Base-by-base conservation (phyloP, 2,888 invertebrate genomes). In the Torymus tubicola region DNA sequence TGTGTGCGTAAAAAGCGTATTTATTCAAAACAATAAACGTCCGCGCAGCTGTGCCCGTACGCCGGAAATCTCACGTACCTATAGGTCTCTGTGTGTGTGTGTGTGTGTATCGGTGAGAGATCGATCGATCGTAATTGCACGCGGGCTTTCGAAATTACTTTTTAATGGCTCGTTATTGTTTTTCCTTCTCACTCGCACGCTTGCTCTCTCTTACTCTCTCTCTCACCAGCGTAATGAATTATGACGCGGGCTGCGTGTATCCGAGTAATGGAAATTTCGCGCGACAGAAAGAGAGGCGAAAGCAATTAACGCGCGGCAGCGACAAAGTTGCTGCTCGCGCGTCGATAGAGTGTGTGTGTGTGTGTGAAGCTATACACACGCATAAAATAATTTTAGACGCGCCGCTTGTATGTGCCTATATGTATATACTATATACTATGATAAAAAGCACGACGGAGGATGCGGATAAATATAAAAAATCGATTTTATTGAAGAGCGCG, bases 141-240 rank as follows among this genome's bases (percentile, higher is more conserved):
- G 52, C n/a, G 13, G 53, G n/a, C 67, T 53, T 57, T 4, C 50
- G 31, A 70, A 67, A 65, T 60, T 24, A 31, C 79, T 63, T 69
- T 69, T 80, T 80, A 75, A 80, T 71, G 80, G 75, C 21, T 61
- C 61, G 60, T 75, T 75, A 67, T 61, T 75, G 53, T 21, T 73
- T 31, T 78, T 78, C 53, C 21, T 70, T 57, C n/a, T 31, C 13
- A n/a, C 18, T 24, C n/a, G 18, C 11, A 12, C 16, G 12, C 52
- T 58, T 31, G n/a, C 24, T 63, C 8, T 24, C 12, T 42, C 14
- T 16, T 31, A 0, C 1, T 60, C 57, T 52, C 42, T 42, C n/a
- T n/a, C 0, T 24, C 13, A 24, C 0, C 16, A 10, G 42, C n/a
- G 2, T 31, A 31, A 31, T 31, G 31, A 31, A 31, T 31, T 31